Evolutionary conservation across 2,113 vertebrate genomes (phyloP).

Genomic region (Callospermophilus lateralis): DNA sequence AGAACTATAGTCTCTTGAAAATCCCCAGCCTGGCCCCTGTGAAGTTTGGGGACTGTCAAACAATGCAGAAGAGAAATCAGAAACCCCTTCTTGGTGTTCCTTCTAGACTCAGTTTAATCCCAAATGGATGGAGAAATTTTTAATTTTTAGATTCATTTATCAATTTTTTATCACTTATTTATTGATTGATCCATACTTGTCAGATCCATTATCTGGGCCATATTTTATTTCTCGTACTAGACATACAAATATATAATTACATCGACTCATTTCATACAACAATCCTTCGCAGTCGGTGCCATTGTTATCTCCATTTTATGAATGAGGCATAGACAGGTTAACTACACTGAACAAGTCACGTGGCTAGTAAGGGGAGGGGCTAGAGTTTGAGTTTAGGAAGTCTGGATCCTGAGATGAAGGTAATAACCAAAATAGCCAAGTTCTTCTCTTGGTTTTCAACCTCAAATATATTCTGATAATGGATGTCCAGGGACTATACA

Average conservation of each 20-base stretch:
- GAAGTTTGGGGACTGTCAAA: not conserved
- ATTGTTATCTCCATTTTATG: conserved; percentile 36
- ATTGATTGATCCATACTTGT: not conserved
- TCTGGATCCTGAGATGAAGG: not conserved
- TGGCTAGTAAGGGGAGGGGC: not conserved
- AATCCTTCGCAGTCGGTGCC: not conserved
- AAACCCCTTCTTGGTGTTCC: not conserved
- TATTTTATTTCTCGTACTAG: not conserved
- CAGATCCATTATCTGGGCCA: not conserved
- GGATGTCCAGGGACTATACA: not conserved
- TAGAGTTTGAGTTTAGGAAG: not conserved
- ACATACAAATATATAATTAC: not conserved
- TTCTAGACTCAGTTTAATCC: not conserved
- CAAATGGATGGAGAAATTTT: not conserved
- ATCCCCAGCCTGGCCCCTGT: not conserved
- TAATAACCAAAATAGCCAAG: not conserved
- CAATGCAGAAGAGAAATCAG: not conserved
- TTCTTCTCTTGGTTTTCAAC: not conserved
- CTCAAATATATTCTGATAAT: not conserved
- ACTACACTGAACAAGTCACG: not conserved
- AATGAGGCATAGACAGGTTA: not conserved
- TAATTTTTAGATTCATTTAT: not conserved
- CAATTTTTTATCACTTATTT: not conserved
- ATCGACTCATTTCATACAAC: not conserved
- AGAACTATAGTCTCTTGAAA: not conserved